phyloP scores from a whole-genome alignment of 2,113 vertebrate genomes.

The Octodon degus region DNA sequence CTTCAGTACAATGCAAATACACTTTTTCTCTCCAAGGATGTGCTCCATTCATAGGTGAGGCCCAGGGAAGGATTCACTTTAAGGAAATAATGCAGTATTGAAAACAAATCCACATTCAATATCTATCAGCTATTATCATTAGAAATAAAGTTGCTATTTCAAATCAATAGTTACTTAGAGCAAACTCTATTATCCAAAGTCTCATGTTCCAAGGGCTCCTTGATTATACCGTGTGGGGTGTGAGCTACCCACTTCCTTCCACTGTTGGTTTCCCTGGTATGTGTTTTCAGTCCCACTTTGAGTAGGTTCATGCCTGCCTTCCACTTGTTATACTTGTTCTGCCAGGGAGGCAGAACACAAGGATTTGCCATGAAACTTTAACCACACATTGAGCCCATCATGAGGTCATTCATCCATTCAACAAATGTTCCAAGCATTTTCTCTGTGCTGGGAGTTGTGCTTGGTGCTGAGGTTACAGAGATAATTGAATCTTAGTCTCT shows the following conservation, averaged over 20 bases:
- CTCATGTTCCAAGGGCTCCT: background rate
- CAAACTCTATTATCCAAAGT: slow-evolving; percentile 18
- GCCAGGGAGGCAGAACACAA: background rate
- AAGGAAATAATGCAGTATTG: background rate
- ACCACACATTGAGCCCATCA: background rate
- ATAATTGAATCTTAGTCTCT: background rate
- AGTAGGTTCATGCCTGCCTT: background rate
- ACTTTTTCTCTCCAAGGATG: background rate
- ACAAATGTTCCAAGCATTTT: background rate
- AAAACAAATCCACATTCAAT: slow-evolving; percentile 11
- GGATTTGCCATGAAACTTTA: slow-evolving; percentile 31
- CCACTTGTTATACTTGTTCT: background rate
- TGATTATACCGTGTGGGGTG: background rate
- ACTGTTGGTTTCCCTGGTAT: background rate
- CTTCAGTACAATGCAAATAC: background rate
- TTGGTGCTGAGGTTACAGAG: background rate
- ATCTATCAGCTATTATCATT: slow-evolving; percentile 9
- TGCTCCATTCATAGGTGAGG: background rate
- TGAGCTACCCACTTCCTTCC: background rate
- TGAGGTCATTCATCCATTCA: background rate
- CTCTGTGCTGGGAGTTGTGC: background rate
- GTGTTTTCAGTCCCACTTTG: background rate
- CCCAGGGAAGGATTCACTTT: background rate
- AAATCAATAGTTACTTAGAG: background rate
- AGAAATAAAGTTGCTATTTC: slow-evolving; percentile 13